Base-by-base conservation (phyloP, 2,888 invertebrate species). In the Bugulina stolonifera region DNA sequence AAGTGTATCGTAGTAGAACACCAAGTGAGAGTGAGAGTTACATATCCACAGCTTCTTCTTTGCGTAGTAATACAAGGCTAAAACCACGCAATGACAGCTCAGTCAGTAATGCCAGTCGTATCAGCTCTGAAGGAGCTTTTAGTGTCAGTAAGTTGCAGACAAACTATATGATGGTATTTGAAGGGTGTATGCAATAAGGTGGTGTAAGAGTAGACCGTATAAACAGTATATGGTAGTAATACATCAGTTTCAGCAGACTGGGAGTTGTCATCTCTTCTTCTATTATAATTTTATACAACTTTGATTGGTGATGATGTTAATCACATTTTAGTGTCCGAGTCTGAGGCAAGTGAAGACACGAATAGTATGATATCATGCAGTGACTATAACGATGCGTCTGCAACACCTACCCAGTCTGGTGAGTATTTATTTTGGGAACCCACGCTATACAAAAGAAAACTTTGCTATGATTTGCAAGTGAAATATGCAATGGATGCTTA, bases 241-340 rank as follows among this genome's bases (percentile, higher is more conserved):
- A n/a, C n/a, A n/a, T n/a, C n/a, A n/a, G n/a, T n/a, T n/a, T n/a
- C n/a, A n/a, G n/a, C n/a, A n/a, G n/a, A n/a, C n/a, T n/a, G n/a
- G n/a, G n/a, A n/a, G n/a, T n/a, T n/a, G n/a, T n/a, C n/a, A n/a
- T n/a, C n/a, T n/a, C n/a, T n/a, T n/a, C n/a, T n/a, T n/a, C n/a
- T n/a, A n/a, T n/a, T n/a, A n/a, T n/a, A n/a, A n/a, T n/a, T n/a
- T n/a, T n/a, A n/a, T n/a, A n/a, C n/a, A n/a, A n/a, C n/a, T n/a
- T n/a, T n/a, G n/a, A n/a, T n/a, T n/a, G n/a, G n/a, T n/a, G n/a
- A n/a, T n/a, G n/a, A n/a, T n/a, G n/a, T n/a, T n/a, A n/a, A n/a
- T n/a, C n/a, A n/a, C n/a, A n/a, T 57, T 22, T 5, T 5, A 64
- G 64, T 64, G 64, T 64, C 64, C 2, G 57, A 57, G 57, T 57